A percentile compares a stretch with the other conserved stretches of the same genome.
Conservation (phyloP, 2,113 vertebrate genomes). For the Chamaea fasciata region DNA sequence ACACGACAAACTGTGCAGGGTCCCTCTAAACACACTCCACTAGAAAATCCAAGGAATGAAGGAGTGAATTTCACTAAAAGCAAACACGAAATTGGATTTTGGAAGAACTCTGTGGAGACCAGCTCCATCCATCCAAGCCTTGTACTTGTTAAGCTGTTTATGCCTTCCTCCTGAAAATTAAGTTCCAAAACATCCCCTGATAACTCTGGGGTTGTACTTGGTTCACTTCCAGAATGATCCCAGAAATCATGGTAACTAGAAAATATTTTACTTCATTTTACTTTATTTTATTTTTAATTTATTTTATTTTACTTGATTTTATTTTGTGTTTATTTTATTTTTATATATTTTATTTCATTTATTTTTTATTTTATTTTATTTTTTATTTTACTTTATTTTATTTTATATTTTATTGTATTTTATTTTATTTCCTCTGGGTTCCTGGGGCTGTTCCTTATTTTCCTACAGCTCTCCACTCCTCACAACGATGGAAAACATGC, state of each 20-base stretch:
- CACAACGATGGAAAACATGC: rapidly evolving
- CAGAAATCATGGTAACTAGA: not conserved
- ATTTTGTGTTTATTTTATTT: not conserved
- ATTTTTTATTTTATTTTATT: not conserved
- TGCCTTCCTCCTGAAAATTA: not conserved
- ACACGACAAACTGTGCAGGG: not conserved
- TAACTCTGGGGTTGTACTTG: not conserved
- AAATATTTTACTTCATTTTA: not conserved
- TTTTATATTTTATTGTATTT: not conserved
- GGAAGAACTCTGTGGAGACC: not conserved
- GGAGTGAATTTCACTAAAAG: not conserved
- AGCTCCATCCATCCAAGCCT: not conserved
- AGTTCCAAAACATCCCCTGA: not conserved
- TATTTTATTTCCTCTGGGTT: not conserved
- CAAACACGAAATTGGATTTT: not conserved
- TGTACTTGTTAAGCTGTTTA: not conserved
- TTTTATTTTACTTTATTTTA: not conserved
- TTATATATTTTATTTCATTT: not conserved
- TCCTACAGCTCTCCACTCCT: not conserved
- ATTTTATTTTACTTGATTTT: not conserved
- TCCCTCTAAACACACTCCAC: not conserved
- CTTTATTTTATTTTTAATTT: not conserved
- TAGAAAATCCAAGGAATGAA: not conserved
- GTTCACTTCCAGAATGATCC: not conserved
- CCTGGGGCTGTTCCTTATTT: not conserved